A percentile compares a stretch with the other conserved stretches of the same genome.
phyloP scores from a whole-genome alignment of 2,888 invertebrate species.

The Opisthograptis luteolata region DNA sequence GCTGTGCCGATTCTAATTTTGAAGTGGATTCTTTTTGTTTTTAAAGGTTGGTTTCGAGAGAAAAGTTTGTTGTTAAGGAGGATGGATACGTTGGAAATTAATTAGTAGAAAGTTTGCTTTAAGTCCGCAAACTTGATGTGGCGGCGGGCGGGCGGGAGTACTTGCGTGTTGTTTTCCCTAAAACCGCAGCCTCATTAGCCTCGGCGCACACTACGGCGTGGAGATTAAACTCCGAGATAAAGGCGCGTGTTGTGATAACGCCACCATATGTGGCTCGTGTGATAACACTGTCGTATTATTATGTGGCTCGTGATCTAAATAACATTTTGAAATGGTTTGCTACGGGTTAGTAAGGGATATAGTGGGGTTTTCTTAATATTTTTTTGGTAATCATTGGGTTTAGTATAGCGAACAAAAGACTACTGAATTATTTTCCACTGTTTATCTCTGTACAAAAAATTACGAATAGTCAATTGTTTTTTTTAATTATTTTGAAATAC shows the following conservation, averaged over 20 bases:
- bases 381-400: not conserved
- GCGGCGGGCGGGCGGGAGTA: constrained; percentile 51
- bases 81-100: constrained; percentile 48
- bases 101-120: constrained; percentile 68
- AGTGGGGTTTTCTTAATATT: constrained; percentile 6
- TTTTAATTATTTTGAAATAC: no score
- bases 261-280: constrained; percentile 49
- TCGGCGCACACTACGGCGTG: constrained; percentile 72
- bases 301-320: constrained; percentile 52
- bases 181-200: constrained; percentile 82
- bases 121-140: constrained; percentile 60
- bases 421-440: no score
- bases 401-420: not conserved
- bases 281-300: no score
- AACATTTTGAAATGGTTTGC: constrained; percentile 42
- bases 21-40: constrained; percentile 26
- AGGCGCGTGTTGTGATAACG: constrained; percentile 67
- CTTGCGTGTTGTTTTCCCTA: constrained; percentile 72
- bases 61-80: constrained; percentile 17
- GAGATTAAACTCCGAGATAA: constrained; percentile 75
- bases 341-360: constrained; percentile 39
- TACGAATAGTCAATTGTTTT: no score
- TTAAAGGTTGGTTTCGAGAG: constrained; percentile 27
- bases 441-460: no score
- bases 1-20: constrained; percentile 25